Percentiles rank a stretch among this genome's conserved stretches.
These are phyloP conservation scores for Telmatochromis bifrenatus DNA, from an alignment of 2,113 vertebrate species.

Conservation along the genomic window DNA sequence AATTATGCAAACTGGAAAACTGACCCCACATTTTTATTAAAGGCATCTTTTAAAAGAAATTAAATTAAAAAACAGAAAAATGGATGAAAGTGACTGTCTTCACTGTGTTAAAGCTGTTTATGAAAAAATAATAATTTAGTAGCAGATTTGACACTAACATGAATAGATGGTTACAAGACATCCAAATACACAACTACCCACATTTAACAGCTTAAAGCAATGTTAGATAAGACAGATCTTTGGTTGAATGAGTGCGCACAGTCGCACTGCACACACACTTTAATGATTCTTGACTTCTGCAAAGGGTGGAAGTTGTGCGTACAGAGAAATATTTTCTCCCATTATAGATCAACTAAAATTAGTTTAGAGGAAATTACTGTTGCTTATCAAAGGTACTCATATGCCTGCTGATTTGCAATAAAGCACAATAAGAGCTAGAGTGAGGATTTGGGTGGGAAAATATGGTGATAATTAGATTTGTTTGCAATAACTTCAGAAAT, in stretches of 20 bases:
- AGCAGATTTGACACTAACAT: neutral
- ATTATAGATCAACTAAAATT: constrained; percentile 9
- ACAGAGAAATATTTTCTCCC: neutral
- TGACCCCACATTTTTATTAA: neutral
- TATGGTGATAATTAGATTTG: neutral
- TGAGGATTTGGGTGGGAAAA: neutral
- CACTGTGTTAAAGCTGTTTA: neutral
- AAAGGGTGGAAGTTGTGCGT: neutral
- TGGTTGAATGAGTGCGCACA: neutral
- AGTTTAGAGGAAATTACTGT: neutral
- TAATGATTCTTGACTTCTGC: neutral
- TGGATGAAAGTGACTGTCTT: neutral
- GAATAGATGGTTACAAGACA: neutral
- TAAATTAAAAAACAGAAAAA: neutral
- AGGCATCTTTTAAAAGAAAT: neutral
- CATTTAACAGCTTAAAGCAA: neutral
- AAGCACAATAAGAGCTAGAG: neutral
- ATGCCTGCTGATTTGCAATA: neutral
- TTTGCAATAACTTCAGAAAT: constrained; percentile 2
- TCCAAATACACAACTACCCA: neutral
- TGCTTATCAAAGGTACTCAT: neutral
- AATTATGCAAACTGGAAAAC: neutral
- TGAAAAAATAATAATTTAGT: neutral
- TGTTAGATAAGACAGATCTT: neutral
- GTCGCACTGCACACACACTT: neutral